These are phyloP conservation scores for Myzus persicae DNA, from an alignment of 1,140 invertebrate genomes.

Conservation along the genomic window DNA sequence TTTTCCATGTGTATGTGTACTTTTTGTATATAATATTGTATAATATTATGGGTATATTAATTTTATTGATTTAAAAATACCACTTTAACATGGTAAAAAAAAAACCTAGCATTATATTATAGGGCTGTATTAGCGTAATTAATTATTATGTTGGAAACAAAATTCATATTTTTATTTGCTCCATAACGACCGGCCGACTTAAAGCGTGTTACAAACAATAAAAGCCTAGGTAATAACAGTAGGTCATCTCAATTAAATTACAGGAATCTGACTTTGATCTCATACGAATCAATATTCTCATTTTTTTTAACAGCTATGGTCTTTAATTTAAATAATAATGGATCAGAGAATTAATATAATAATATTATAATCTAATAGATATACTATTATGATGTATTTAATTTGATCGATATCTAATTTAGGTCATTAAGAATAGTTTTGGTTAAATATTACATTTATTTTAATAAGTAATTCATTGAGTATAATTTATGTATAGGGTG, in stretches of 20 bases:
- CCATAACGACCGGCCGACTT: neutral
- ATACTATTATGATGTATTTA: too few relatives aligned
- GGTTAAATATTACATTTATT: neutral
- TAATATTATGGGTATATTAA: neutral
- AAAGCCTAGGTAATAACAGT: neutral
- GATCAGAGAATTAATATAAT: too few relatives aligned
- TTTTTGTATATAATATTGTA: neutral
- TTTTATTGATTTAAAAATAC: slow-evolving; percentile 37
- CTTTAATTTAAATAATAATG: too few relatives aligned
- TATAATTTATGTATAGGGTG: neutral
- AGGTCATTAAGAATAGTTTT: neutral
- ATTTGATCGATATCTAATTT: too few relatives aligned
- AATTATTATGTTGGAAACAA: neutral
- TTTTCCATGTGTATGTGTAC: neutral
- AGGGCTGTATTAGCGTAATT: neutral
- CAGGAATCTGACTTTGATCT: neutral
- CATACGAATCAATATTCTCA: neutral
- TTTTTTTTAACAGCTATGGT: too few relatives aligned
- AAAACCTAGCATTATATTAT: neutral
- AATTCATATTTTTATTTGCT: neutral
- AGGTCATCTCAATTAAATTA: neutral
- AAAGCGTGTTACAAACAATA: neutral
- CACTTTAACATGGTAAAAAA: neutral
- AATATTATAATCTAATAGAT: too few relatives aligned
- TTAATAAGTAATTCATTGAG: neutral